Conservation (phyloP, 2,888 invertebrate genomes). For the Nephrocerus scutellatus region DNA sequence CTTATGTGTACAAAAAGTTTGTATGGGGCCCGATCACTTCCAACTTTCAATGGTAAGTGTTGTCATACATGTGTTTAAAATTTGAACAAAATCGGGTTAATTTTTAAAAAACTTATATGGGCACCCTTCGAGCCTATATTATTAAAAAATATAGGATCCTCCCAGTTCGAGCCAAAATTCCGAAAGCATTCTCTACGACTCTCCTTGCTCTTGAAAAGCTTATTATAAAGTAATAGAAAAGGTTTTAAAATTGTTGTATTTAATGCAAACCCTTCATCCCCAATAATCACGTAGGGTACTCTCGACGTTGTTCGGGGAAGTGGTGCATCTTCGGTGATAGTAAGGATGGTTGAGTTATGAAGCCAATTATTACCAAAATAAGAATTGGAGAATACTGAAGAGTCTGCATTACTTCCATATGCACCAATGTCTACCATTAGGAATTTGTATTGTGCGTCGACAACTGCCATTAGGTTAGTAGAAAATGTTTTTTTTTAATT, state of each 20-base stretch:
- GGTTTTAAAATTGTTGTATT: not conserved
- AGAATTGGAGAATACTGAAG: not conserved
- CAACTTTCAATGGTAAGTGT: no score
- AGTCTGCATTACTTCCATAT: not conserved
- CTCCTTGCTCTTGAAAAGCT: not conserved
- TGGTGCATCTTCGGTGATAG: not conserved
- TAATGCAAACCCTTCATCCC: not conserved
- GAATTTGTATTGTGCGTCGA: not conserved
- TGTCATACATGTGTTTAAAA: no score
- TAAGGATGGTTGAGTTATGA: not conserved
- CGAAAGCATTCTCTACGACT: not conserved
- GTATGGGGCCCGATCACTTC: no score
- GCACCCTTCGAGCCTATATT: no score
- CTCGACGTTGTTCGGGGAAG: not conserved
- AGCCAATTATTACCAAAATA: no score
- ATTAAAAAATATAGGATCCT: no score
- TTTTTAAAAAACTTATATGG: no score
- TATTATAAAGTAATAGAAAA: no score
- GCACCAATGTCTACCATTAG: not conserved
- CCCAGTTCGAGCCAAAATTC: no score
- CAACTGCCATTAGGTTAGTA: not conserved
- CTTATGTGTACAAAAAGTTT: no score
- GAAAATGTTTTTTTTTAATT: slow-evolving; percentile 2
- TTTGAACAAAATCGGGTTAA: no score
- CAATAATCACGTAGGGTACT: not conserved